These are phyloP conservation scores for Paguma larvata DNA, from an alignment of 2,797 vertebrate genomes.

Conservation along the genomic window DNA sequence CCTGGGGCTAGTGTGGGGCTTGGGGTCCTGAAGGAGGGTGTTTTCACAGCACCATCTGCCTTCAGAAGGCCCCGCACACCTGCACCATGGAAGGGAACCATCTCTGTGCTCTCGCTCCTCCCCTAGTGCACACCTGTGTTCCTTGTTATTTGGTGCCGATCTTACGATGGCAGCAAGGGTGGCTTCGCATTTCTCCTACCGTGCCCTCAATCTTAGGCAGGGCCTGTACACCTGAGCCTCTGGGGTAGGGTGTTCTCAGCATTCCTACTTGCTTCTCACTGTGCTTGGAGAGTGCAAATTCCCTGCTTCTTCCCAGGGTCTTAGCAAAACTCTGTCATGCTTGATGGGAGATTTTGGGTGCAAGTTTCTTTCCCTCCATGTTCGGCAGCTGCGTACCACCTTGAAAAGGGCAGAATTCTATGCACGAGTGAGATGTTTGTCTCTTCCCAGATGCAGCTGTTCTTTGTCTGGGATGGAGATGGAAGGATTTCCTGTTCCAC, in stretches of 20 bases:
- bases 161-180: background rate
- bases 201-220: background rate
- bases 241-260: background rate
- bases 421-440: background rate
- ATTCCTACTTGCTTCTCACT: background rate
- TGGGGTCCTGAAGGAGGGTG: no score
- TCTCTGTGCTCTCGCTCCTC: background rate
- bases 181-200: background rate
- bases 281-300: background rate
- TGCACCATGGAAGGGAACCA: background rate
- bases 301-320: background rate
- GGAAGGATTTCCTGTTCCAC: background rate
- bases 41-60: background rate
- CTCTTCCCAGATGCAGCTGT: background rate
- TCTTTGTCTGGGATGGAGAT: background rate
- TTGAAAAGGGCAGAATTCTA: background rate
- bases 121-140: background rate
- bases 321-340: background rate
- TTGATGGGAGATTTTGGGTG: background rate
- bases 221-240: background rate
- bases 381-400: no score
- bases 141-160: background rate
- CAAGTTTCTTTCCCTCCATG: background rate
- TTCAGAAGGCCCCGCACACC: no score
- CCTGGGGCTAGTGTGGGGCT: background rate